Base-by-base conservation (phyloP, 2,888 invertebrate genomes). In the Malacosoma neustria region DNA sequence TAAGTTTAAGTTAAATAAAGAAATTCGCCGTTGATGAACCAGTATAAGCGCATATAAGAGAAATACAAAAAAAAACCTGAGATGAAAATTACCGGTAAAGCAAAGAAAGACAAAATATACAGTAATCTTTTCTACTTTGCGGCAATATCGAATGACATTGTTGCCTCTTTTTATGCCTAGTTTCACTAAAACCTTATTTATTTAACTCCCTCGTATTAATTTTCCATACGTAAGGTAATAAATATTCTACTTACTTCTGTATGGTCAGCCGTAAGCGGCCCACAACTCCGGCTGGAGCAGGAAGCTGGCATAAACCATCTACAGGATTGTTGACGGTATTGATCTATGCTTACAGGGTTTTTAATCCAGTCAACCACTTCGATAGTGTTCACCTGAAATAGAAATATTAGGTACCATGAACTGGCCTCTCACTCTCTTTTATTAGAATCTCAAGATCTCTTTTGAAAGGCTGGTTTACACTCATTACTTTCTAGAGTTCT, bases 281-380 rank as follows among this genome's bases (percentile, higher is more conserved):
- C 22, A 22, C 77, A 77, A 13, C 31, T 46, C 0, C 29, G 2
- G 0, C 38, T 2, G 0, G 36, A 11, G 41, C 81, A 82, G 0
- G 4, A 0, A 0, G 60, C 50, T 0, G 48, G 42, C 0, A n/a
- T 15, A 30, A 49, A 43, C 0, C 30, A 22, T 9, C 39, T 63
- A 54, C 79, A 79, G 0, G 54, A 35, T 32, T 56, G 47, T 0
- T 22, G 11, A 2, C 30, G 44, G 47, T 80, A 88, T 36, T 77
- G 63, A 2, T 62, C 42, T 0, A 88, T 13, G 0, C 86, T 70
- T 0, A 80, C 55, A 0, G 90, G 90, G 37, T 88, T 71, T 51
- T 79, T 74, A 0, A 88, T 70, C 89, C 90, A 90, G 32, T 89
- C 79, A 4, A 90, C 57, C 0, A 87, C 88, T 45, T 87, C 82